Base-by-base conservation (phyloP, 2,113 vertebrate genomes). In the Nanorana parkeri region DNA sequence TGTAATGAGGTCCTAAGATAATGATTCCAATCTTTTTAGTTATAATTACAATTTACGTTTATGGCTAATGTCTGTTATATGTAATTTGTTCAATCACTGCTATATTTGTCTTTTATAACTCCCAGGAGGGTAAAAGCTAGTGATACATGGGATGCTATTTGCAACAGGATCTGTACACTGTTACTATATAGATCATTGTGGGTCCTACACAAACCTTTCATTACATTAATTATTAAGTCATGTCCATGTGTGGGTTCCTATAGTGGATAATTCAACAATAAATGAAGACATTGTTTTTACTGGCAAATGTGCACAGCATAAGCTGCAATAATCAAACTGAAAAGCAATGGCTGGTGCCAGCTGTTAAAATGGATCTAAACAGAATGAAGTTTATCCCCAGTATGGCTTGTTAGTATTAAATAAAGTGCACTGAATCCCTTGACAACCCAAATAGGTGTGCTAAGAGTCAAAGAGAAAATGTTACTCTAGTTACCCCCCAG, bases 261-360 rank as follows among this genome's bases (percentile, higher is more conserved):
- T 47, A 47, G 41, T 47, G 41, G 41, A 8, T 15, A 47, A 47
- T 47, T 47, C 0, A 10, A 47, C 11, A 47, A 10, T 13, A 47
- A 47, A 47, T 47, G 2, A 15, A 47, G 13, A 47, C 11, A 15
- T 13, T 47, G 41, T 10, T 47, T 47, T 2, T 13, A 21, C 61
- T 41, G 55, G 55, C 28, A 61, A 29, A 75, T 32, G 15, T 17
- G 28, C 19, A 7, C 28, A 75, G 58, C 58, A 75, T 75, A 75
- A 17, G 52, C 16, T 41, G n/a, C 55, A 21, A 36, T 36, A 29
- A 74, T 60, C 72, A 74, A 73, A 41, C 55, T 36, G 28, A 23
- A 60, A 55, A 41, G 29, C n/a, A 61, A 41, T 60, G 20, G 41
- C 23, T 60, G 55, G 29, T 61, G 72, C 55, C 55, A 75, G 55